Base-by-base conservation (phyloP, 1,140 invertebrate genomes). In the Bombus cullumanus region DNA sequence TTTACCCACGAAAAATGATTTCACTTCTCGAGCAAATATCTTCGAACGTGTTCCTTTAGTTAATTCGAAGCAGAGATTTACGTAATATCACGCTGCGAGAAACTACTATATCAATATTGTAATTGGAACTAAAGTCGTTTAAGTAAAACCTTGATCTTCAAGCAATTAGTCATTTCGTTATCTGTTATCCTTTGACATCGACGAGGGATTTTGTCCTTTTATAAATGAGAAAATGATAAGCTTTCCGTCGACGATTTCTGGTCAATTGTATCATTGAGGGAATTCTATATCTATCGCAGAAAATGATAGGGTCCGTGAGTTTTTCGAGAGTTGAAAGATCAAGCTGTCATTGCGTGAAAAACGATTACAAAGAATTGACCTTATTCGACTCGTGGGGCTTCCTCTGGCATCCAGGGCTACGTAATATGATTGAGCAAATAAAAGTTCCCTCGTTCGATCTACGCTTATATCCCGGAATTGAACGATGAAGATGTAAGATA, bases 351-450 rank as follows among this genome's bases (percentile, higher is more conserved):
- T 79, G 74, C 78, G 78, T 78, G 87, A 62, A 57, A 87, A 89
- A 85, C 68, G 82, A 88, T 89, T 88, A 79, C 68, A 41, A 34
- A 39, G 43, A 37, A 47, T 31, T 39, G 62, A n/a, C 59, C 86
- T 59, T 76, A 86, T 75, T 66, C 75, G 57, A 77, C 28, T 80
- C 59, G 34, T 37, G 72, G 53, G 31, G 79, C 66, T 22, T 31
- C 28, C 13, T 76, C 66, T 72, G 53, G 62, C 31, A 83, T 31
- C 13, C 78, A 31, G 13, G 41, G 57, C 18, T 72, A 76, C 69
- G 83, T 88, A 77, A 89, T 86, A 76, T 80, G 79, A 88, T 88
- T 59, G 83, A 68, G 53, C 83, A 83, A 88, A 89, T 89, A 89
- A 89, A 86, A 89, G 71, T 77, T 86, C 74, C 79, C 79, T 41